Base-by-base conservation (phyloP, 2,113 vertebrate genomes). In the Rhinogobius similis region DNA sequence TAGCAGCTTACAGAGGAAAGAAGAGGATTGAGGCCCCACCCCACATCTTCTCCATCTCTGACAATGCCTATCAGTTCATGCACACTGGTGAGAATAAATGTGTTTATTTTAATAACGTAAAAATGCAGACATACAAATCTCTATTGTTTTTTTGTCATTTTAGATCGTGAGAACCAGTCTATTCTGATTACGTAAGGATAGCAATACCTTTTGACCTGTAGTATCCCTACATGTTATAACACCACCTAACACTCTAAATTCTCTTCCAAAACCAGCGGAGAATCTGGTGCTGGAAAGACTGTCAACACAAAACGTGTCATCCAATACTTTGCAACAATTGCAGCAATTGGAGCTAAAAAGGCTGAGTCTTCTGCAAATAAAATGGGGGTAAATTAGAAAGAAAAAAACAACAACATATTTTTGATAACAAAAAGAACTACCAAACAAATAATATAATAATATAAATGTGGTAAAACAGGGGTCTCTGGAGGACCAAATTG, bases 281-380 rank as follows among this genome's bases (percentile, higher is more conserved):
- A 96, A 95, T 95, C 95, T 0, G 94, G 95, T 62, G 95, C 94
- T 0, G 94, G 94, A 68, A 95, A 96, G 90, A 95, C 94, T 83
- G 94, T 95, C 77, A 95, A 95, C 73, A 96, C 93, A 0, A 95
- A 95, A 65, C 90, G 92, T 78, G 94, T 95, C 91, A 95, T 95
- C 82, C 94, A 95, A 89, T 95, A 94, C 82, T 96, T 95, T 81
- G 94, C 94, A 79, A 94, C 94, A 91, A 94, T 95, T 92, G 90
- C 93, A 77, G 91, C 91, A n/a, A 36, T 74, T 65, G 26, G 72
- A 62, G 74, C 68, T 8, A 72, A 71, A 39, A 77, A 77, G 41
- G 2, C 20, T 6, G 61, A 70, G 24, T 0, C 50, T 20, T 10
- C 10, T 88, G 0, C 91, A 85, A 64, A 88, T 38, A 95, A 95